Evolutionary conservation across 2,113 vertebrate species (phyloP), one percentile per base, ranked within the genome.

Genomic region (Leucoraja erinaceus): DNA sequence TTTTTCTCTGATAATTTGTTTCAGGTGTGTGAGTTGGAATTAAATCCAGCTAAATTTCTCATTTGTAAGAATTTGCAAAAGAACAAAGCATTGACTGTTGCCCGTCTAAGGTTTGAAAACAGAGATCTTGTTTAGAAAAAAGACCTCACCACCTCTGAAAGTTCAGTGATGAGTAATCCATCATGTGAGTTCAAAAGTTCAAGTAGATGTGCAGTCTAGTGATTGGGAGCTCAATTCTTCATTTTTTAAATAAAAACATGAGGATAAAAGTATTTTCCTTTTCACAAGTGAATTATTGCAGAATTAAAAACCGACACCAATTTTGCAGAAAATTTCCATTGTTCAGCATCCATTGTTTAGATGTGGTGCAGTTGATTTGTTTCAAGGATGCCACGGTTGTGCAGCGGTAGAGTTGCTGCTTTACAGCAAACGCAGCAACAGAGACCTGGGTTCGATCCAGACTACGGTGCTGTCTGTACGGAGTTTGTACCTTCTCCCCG

Each of bases 141-240:
- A 47, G 22, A 33, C 10, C n/a, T 47, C 22, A 18, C 68, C 90
- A 91, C 66, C 22, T 54, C 90, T 38, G 90, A 72, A 88, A 88
- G 63, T 72, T 91, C 90, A 91, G 66, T 54, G 90, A 91, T 70
- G 63, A 70, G 88, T 90, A 90, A 90, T 91, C 90, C 68, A 91
- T 91, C 90, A 72, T 25, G 66, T 38, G 90, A 74, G 90, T 91
- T 91, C 90, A 91, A 91, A 91, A 91, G 90, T 91, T 91, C 66
- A 91, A 5, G 38, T 20, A 72, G 66, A 91, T 72, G 28, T 70
- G 22, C 72, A 54, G 33, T 72, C 33, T 68, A 20, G 66, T 74
- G 68, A 38, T 22, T 28, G 66, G 61, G 33, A 91, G 90, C 38
- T 91, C 68, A 74, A 38, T 47, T 47, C 68, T 72, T 72, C 22